Conservation (phyloP, 2,113 vertebrate species). For the Dolichallabes microphthalmus region DNA sequence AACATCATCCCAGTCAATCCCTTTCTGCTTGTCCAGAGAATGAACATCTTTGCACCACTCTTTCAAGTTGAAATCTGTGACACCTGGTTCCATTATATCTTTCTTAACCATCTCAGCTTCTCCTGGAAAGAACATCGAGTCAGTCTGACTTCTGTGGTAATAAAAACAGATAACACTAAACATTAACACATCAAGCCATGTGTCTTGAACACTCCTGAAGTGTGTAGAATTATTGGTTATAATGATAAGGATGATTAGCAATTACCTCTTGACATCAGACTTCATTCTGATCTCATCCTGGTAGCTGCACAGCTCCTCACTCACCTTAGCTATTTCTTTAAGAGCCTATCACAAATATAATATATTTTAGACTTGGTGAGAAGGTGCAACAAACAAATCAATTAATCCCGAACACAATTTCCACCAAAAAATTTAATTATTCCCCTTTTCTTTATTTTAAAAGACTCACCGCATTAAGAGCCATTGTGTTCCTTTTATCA, state of each 20-base stretch:
- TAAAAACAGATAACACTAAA: conserved; percentile 41
- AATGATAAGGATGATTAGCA: conserved; percentile 22
- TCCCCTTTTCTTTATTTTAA: background rate
- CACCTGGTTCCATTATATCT: conserved; percentile 57
- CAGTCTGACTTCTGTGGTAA: conserved; percentile 59
- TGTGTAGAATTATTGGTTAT: conserved; percentile 17
- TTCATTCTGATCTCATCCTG: conserved; percentile 88
- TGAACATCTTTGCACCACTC: conserved; percentile 70
- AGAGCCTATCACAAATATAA: conserved; percentile 78
- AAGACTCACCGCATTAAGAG: conserved; percentile 86
- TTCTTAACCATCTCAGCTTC: conserved; percentile 64
- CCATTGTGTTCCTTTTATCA: conserved; percentile 75
- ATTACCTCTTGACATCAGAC: conserved; percentile 79
- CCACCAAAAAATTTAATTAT: background rate
- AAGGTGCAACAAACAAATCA: conserved; percentile 26
- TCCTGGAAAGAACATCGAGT: conserved; percentile 64
- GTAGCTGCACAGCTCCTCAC: conserved; percentile 95
- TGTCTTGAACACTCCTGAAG: conserved; percentile 3
- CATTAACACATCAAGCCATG: conserved; percentile 9
- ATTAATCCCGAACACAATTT: background rate
- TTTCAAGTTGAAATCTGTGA: conserved; percentile 60
- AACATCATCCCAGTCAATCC: conserved; percentile 67
- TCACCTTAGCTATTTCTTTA: conserved; percentile 93
- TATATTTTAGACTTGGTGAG: conserved; percentile 18
- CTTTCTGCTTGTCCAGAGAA: conserved; percentile 72